A percentile compares a stretch with the other conserved stretches of the same genome.
These are phyloP conservation scores for Drosophila kuntzei DNA, from an alignment of 2,888 invertebrate species.

Conservation along the genomic window DNA sequence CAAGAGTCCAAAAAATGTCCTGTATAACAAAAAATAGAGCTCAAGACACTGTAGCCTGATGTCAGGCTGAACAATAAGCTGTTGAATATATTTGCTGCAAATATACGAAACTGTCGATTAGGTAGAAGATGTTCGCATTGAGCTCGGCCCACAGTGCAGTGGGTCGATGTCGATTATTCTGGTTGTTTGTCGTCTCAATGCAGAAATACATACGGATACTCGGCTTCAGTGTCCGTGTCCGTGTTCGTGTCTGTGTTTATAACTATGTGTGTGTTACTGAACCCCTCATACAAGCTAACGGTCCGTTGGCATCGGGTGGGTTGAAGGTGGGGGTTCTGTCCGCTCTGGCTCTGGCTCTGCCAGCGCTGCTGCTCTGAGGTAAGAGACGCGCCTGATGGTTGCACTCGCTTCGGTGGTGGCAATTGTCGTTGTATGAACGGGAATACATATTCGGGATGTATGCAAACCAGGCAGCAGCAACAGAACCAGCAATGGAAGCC, in stretches of 20 bases:
- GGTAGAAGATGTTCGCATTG: slow-evolving; percentile 39
- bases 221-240: slow-evolving; percentile 27
- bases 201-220: slow-evolving; percentile 32
- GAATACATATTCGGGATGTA: slow-evolving; percentile 47
- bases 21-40: background rate
- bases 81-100: slow-evolving; percentile 52
- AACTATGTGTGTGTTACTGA: slow-evolving; percentile 32
- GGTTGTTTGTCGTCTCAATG: slow-evolving; percentile 78
- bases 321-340: slow-evolving; percentile 36
- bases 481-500: slow-evolving; percentile 14
- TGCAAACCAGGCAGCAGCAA: slow-evolving; percentile 58
- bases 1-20: background rate
- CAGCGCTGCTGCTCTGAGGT: slow-evolving; percentile 40
- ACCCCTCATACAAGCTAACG: slow-evolving; percentile 56
- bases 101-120: slow-evolving; percentile 44
- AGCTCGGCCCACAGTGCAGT: slow-evolving; percentile 71
- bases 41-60: slow-evolving; percentile 34
- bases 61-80: slow-evolving; percentile 40
- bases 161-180: slow-evolving; percentile 82
- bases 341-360: slow-evolving; percentile 34
- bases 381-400: slow-evolving; percentile 57
- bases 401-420: slow-evolving; percentile 75
- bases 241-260: slow-evolving; percentile 32
- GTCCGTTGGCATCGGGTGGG: slow-evolving; percentile 66
- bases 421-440: slow-evolving; percentile 67